Conservation (phyloP, 2,113 vertebrate species). For the Suncus etruscus region DNA sequence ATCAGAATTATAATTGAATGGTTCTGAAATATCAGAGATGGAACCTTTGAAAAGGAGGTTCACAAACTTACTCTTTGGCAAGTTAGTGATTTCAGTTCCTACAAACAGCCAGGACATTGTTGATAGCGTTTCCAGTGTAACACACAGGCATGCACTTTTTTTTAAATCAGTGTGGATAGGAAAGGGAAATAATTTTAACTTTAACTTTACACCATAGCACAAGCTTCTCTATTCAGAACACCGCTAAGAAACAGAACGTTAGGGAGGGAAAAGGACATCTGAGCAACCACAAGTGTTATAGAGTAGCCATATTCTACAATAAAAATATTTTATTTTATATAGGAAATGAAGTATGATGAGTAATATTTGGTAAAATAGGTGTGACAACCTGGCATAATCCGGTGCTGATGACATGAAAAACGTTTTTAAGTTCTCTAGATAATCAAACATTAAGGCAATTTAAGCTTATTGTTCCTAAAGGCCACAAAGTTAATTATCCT, state of each 20-base stretch:
- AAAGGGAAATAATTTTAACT: slow-evolving; percentile 9
- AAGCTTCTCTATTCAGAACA: neutral
- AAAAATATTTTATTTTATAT: slow-evolving; percentile 7
- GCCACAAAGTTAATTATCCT: neutral
- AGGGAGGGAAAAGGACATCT: neutral
- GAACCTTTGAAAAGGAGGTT: slow-evolving; percentile 74
- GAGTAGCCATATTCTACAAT: neutral
- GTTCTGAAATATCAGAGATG: slow-evolving; percentile 81
- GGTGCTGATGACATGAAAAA: neutral
- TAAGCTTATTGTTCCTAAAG: slow-evolving; percentile 30
- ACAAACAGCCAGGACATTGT: slow-evolving; percentile 37
- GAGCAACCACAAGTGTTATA: neutral
- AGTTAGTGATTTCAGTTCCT: slow-evolving; percentile 73
- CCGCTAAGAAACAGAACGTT: slow-evolving; percentile 13
- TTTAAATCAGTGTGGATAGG: neutral
- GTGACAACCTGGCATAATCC: neutral
- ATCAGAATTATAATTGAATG: slow-evolving; percentile 83
- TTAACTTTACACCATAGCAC: slow-evolving; percentile 27
- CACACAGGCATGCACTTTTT: neutral
- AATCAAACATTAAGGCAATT: neutral
- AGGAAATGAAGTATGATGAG: neutral
- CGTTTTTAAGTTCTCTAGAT: slow-evolving; percentile 10
- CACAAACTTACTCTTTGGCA: slow-evolving; percentile 76
- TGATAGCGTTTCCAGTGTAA: slow-evolving; percentile 62
- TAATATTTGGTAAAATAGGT: neutral